Base-by-base conservation (phyloP, 2,113 vertebrate genomes). In the Damaliscus lunatus region DNA sequence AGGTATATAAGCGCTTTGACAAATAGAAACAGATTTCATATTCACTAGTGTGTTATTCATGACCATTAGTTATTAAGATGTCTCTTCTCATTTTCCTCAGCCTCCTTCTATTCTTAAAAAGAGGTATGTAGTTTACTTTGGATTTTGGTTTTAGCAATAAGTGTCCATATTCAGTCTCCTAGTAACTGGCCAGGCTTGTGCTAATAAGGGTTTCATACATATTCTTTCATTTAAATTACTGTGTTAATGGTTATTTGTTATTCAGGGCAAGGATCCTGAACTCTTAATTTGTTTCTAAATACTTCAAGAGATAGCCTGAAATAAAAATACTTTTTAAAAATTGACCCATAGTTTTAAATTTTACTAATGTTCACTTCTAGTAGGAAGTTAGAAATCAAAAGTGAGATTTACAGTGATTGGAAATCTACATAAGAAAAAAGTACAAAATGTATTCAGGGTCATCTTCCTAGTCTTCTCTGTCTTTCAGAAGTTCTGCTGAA, bases 1-100 rank as follows among this genome's bases (percentile, higher is more conserved):
- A 93, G 94, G 27, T 53, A 11, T 59, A 5, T 85, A 96, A 84
- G 27, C 60, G 3, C 57, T 88, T 88, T 96, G 64, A 55, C 48
- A 97, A 94, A 46, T 77, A 85, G 43, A 96, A 91, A 60, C 77
- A 97, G 60, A 91, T 98, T 91, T 93, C 57, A 91, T 7, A 80
- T 89, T 96, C 19, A 57, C 10, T 29, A 31, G 5, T 12, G 33
- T 29, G 90, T 92, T 90, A 89, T 50, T 23, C 6, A 64, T 94
- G 27, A 12, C 82, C 25, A 2, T 86, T 62, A 64, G 13, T 91
- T 40, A 81, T 87, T 91, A 95, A 83, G n/a, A 3, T 60, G 9
- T 85, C 77, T 85, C 14, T 15, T 96, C 48, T 90, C 8, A 71
- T 92, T 96, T 94, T 90, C 67, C 40, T 90, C 36, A 92, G 1